Percentiles rank a stretch among this genome's conserved stretches.
These are phyloP conservation scores for Leptodactylus fuscus DNA, from an alignment of 2,113 vertebrate genomes.

Conservation along the genomic window DNA sequence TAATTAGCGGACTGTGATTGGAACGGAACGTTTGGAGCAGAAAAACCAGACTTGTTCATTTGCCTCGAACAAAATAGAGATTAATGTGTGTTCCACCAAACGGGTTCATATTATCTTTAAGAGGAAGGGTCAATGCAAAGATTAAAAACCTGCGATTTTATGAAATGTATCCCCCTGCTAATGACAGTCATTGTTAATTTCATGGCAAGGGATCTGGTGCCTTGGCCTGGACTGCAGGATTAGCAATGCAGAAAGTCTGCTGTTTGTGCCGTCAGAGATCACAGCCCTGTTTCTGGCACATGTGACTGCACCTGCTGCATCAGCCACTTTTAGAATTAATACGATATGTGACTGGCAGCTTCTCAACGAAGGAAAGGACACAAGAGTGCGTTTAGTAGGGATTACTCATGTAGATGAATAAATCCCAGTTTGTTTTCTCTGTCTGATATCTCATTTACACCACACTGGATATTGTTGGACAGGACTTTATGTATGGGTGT, in stretches of 20 bases:
- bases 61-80: conserved; percentile 52
- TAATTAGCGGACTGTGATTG: conserved; percentile 56
- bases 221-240: conserved; percentile 5
- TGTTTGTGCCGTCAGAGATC: not conserved
- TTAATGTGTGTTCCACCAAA: conserved; percentile 33
- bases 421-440: not conserved
- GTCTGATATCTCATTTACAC: conserved; percentile 29
- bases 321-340: conserved; percentile 38
- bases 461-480: not conserved
- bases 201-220: conserved; percentile 16
- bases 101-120: conserved; percentile 45
- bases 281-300: not conserved
- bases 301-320: conserved; percentile 35
- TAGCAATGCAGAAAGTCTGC: conserved; percentile 13
- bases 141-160: conserved; percentile 33
- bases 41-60: conserved; percentile 47
- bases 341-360: conserved; percentile 40
- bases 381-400: conserved; percentile 19
- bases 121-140: conserved; percentile 38
- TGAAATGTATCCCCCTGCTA: not conserved
- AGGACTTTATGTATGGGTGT: not conserved
- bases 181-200: conserved; percentile 40
- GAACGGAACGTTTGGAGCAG: conserved; percentile 28
- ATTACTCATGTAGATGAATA: conserved; percentile 29
- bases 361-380: conserved; percentile 30